These are phyloP conservation scores for Hirtodrosophila trivittata DNA, from an alignment of 2,888 invertebrate genomes.

Conservation along the genomic window DNA sequence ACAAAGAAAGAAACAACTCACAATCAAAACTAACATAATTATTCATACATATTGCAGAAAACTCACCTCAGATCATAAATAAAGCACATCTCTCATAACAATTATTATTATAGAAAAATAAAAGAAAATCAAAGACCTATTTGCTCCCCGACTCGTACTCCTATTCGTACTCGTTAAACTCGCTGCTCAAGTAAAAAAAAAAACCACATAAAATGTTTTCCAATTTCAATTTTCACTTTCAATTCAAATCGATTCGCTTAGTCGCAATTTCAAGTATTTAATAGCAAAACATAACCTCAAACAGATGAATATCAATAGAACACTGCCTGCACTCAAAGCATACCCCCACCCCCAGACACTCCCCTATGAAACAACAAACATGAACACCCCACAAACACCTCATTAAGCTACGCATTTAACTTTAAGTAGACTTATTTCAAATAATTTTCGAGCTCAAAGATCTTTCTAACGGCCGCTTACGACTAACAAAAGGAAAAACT, in stretches of 20 bases:
- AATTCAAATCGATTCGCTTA: conserved; percentile 10
- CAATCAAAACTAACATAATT: conserved; percentile 52
- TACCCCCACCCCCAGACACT: not conserved
- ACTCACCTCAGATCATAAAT: conserved; percentile 14
- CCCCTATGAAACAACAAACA: conserved; percentile 1
- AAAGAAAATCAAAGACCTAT: not conserved
- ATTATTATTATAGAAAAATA: not conserved
- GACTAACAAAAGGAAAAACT: conserved; percentile 28
- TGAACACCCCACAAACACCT: conserved; percentile 5
- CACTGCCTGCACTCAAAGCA: conserved; percentile 40
- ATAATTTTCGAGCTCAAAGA: conserved; percentile 54
- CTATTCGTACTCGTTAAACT: conserved; percentile 22
- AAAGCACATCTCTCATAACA: not conserved
- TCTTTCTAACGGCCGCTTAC: conserved; percentile 58
- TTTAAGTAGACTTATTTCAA: conserved; percentile 70
- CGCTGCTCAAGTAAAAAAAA: conserved; percentile 31
- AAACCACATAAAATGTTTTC: not conserved
- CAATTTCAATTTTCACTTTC: not conserved
- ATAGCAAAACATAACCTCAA: not conserved
- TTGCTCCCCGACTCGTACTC: not conserved
- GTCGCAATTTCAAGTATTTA: conserved; percentile 1
- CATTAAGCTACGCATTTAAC: conserved; percentile 49
- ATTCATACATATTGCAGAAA: conserved; percentile 12
- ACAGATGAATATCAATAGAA: conserved; percentile 36
- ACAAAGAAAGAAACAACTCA: conserved; percentile 14